These are phyloP conservation scores for Pocota personata DNA, from an alignment of 2,888 invertebrate genomes.

Conservation along the genomic window DNA sequence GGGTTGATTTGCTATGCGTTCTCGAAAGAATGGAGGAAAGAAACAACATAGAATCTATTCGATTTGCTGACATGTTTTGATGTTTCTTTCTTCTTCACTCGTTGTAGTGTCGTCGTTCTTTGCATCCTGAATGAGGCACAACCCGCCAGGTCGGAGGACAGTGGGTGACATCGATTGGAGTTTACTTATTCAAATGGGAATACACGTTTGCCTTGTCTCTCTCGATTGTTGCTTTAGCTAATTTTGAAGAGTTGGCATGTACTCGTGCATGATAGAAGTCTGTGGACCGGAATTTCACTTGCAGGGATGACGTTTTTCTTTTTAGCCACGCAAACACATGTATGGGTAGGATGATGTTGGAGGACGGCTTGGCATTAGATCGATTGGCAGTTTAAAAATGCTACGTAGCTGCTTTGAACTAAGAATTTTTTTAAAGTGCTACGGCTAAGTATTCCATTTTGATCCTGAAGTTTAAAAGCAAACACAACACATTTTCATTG, in stretches of 20 bases:
- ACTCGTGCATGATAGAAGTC: constrained; percentile 58
- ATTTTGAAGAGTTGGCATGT: constrained; percentile 59
- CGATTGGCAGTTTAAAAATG: no score
- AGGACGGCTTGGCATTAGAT: no score
- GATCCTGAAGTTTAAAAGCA: no score
- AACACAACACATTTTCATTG: no score
- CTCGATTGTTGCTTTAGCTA: constrained; percentile 62
- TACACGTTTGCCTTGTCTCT: constrained; percentile 39
- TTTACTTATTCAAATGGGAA: constrained; percentile 62
- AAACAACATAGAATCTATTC: neutral
- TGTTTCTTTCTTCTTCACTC: constrained; percentile 25
- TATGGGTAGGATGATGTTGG: no score
- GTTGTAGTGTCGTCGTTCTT: constrained; percentile 18
- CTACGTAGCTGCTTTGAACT: no score
- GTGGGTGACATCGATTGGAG: constrained; percentile 51
- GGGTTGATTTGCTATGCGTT: constrained; percentile 13
- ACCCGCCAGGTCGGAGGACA: neutral
- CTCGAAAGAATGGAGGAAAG: neutral
- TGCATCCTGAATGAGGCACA: constrained; percentile 28
- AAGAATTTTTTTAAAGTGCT: no score
- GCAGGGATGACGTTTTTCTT: neutral
- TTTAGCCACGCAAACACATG: no score
- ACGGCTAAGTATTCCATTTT: no score
- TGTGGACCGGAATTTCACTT: constrained; percentile 41
- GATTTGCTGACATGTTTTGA: constrained; percentile 38